Evolutionary conservation across 2,888 invertebrate species (phyloP).

Genomic region (Mythimna vitellina): DNA sequence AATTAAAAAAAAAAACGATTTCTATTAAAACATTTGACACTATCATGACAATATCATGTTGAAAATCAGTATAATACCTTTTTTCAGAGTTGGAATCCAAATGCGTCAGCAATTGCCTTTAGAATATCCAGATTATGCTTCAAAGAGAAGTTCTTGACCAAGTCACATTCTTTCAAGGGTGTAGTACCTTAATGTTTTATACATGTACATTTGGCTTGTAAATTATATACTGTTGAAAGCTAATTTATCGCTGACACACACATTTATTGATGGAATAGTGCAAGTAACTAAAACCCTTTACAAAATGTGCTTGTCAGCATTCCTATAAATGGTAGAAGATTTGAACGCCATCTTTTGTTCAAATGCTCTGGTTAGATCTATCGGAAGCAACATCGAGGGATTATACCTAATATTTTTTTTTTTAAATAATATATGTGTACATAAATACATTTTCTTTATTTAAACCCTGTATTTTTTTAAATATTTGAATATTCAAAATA

Average conservation of each 20-base stretch:
- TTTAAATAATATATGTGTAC: not conserved
- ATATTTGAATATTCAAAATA: not conserved
- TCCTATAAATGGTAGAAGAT: not conserved
- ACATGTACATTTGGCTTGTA: not conserved
- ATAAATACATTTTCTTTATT: not conserved
- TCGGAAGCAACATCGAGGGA: not conserved
- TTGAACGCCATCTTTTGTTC: not conserved
- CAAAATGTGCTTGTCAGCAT: not conserved
- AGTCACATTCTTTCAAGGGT: not conserved
- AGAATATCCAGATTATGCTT: constrained; percentile 30
- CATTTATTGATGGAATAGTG: not conserved
- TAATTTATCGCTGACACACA: not conserved
- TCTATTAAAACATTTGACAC: no score
- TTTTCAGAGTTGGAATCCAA: constrained; percentile 37
- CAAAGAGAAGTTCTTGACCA: not conserved
- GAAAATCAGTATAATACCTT: not conserved
- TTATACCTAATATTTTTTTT: not conserved
- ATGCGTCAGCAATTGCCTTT: constrained; percentile 48
- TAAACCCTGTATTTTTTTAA: not conserved
- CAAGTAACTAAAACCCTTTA: not conserved
- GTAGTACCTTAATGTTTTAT: constrained; percentile 9
- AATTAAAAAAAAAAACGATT: no score
- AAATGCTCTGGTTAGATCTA: not conserved
- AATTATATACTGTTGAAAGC: not conserved
- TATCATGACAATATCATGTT: not conserved